Evolutionary conservation across 2,888 invertebrate species (phyloP), one percentile per base, ranked within the genome.

Genomic region (Drosophila engyochracea): DNA sequence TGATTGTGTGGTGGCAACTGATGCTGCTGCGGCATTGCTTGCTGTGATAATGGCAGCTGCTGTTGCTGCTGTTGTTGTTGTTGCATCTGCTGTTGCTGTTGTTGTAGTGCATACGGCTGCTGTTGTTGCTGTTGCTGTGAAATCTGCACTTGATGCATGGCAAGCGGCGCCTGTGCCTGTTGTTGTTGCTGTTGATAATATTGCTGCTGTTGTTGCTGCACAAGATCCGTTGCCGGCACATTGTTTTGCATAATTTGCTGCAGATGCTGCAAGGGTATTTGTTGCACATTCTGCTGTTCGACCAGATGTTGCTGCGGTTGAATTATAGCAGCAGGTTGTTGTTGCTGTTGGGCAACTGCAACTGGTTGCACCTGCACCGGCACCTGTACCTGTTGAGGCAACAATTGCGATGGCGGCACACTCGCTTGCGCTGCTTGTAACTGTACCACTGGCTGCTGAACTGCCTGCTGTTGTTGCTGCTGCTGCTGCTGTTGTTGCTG

Each of bases 261-360:
- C 31, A 87, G 44, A 58, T 87, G 91, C 22, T 93, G 94, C n/a
- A 81, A 58, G 3, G 85, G 89, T 52, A 83, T 74, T 76, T 82
- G 82, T 47, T 73, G 76, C 3, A 61, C 61, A 35, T 78, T 76
- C 51, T 90, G 85, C 30, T 79, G 85, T 12, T 85, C 84, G 9
- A 37, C 22, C 41, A 88, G 41, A 61, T 77, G 74, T n/a, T 80
- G 67, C 37, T 72, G 84, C 58, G 79, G 80, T 39, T 75, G 76
- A 57, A 80, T 76, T 14, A 80, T 70, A 25, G 77, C 57, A 25
- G 70, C 19, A 4, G 80, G 74, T 41, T 66, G 83, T 28, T 80
- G 85, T 33, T 71, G 85, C 30, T 25, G 79, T 10, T 69, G 68
- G 14, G 59, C n/a, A 47, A 84, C 75, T 4, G 66, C 60, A 58